phyloP scores from a whole-genome alignment of 92 coral and sea anemone species.

The Siderastrea radians region DNA sequence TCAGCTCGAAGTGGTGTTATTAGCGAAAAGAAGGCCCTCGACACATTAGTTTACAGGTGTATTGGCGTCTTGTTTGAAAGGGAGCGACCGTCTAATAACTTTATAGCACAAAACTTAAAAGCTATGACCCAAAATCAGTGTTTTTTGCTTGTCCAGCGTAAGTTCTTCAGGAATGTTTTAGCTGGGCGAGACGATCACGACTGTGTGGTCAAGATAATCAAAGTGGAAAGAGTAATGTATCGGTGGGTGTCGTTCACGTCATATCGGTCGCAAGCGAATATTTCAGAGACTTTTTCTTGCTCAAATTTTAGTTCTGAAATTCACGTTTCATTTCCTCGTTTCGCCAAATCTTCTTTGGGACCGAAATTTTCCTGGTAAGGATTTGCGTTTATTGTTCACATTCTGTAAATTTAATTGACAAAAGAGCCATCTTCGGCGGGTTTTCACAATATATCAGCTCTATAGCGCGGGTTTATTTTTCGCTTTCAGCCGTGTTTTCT shows the following conservation, averaged over 20 bases:
- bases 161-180: neutral
- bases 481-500: neutral
- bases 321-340: neutral
- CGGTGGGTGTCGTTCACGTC: constrained; percentile 1
- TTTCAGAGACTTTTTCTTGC: neutral
- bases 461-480: no score
- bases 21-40: neutral
- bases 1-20: constrained; percentile 5
- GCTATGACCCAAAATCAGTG: neutral
- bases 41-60: constrained; percentile 32
- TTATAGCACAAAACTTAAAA: no score
- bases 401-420: neutral
- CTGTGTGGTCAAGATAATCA: neutral
- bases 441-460: no score
- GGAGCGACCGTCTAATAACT: neutral
- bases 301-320: neutral
- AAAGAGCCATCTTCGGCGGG: neutral
- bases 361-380: neutral
- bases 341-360: neutral
- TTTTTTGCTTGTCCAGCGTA: neutral
- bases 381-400: neutral
- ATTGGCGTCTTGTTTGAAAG: neutral
- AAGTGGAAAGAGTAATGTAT: neutral
- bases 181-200: neutral
- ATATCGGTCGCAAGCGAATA: neutral